Percentiles rank a stretch among this genome's conserved stretches.
Conservation (phyloP, 2,113 vertebrate genomes). For the Noturus placidus region DNA sequence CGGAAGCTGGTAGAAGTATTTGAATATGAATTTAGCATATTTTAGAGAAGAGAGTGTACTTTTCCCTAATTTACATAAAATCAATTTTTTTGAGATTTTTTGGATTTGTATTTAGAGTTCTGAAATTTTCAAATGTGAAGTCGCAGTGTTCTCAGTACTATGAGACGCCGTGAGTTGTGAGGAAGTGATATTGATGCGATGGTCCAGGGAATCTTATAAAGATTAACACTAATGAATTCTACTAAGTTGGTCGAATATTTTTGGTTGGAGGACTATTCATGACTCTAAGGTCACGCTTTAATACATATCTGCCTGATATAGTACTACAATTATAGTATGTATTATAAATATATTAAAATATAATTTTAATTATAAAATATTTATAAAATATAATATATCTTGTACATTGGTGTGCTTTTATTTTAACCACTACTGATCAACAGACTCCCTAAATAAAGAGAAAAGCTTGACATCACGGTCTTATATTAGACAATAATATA, state of each 20-base stretch:
- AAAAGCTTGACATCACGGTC: background rate
- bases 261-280: background rate
- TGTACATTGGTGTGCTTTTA: background rate
- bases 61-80: background rate
- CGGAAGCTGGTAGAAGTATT: too few relatives aligned
- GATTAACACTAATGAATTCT: too few relatives aligned
- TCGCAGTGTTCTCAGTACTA: too few relatives aligned
- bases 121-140: too few relatives aligned
- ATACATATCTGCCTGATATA: background rate
- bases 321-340: too few relatives aligned
- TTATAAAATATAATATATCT: background rate
- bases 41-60: too few relatives aligned
- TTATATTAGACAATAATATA: background rate
- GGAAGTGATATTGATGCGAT: too few relatives aligned
- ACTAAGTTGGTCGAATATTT: background rate
- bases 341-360: background rate
- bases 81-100: background rate
- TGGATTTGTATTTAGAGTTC: too few relatives aligned
- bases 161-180: too few relatives aligned
- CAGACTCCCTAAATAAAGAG: background rate
- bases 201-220: too few relatives aligned
- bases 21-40: too few relatives aligned
- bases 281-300: background rate
- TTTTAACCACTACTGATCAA: background rate
- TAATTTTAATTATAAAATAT: background rate